Percentiles rank a stretch among this genome's conserved stretches.
These are phyloP conservation scores for Drosophila parvula DNA, from an alignment of 1,140 invertebrate species.

Conservation along the genomic window DNA sequence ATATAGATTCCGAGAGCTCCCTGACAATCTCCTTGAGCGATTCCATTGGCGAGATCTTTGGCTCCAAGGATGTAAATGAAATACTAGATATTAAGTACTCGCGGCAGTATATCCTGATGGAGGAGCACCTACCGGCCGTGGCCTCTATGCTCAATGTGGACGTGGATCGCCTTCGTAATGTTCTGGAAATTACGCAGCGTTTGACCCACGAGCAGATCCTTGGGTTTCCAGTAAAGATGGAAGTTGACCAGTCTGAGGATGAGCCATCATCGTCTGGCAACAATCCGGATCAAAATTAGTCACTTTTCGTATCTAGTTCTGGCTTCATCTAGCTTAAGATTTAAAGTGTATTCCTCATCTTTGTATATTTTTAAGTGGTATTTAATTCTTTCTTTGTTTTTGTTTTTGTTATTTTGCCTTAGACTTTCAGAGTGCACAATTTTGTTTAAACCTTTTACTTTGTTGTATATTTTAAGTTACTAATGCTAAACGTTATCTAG, in stretches of 20 bases:
- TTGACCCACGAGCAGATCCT: slow-evolving; percentile 48
- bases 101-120: slow-evolving; percentile 42
- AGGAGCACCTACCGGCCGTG: slow-evolving; percentile 58
- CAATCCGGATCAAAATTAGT: too few species aligned
- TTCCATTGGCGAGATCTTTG: slow-evolving; percentile 61
- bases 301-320: too few species aligned
- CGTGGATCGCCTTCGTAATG: slow-evolving; percentile 40
- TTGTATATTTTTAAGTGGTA: slow-evolving; percentile 70
- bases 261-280: background rate
- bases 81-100: slow-evolving; percentile 42
- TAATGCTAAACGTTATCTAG: slow-evolving; percentile 77
- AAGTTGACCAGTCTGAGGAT: background rate
- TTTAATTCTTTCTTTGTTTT: slow-evolving; percentile 56
- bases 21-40: slow-evolving; percentile 53
- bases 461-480: slow-evolving; percentile 75
- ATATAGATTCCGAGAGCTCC: slow-evolving; percentile 29
- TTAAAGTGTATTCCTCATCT: slow-evolving; percentile 21
- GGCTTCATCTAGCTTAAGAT: background rate
- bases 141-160: slow-evolving; percentile 60
- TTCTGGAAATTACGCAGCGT: slow-evolving; percentile 44
- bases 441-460: slow-evolving; percentile 57
- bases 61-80: slow-evolving; percentile 48
- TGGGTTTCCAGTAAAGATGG: background rate
- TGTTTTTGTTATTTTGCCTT: slow-evolving; percentile 57
- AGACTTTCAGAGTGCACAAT: slow-evolving; percentile 72